phyloP scores from a whole-genome alignment of 2,113 vertebrate genomes.

The Thryonomys swinderianus region DNA sequence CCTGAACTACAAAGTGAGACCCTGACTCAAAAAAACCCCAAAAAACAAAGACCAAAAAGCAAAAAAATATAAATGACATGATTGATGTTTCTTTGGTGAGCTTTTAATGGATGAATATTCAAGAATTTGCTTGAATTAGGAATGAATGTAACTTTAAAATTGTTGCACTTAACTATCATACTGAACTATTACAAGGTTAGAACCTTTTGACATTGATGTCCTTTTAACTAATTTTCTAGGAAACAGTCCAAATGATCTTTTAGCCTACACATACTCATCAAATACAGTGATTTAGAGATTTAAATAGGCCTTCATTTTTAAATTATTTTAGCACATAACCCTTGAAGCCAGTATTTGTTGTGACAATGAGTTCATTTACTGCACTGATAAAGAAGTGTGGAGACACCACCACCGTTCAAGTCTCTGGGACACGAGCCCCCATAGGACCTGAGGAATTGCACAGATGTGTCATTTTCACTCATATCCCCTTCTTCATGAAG shows the following conservation, averaged over 20 bases:
- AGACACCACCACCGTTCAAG: conserved; percentile 46
- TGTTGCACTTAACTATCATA: not conserved
- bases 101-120: not conserved
- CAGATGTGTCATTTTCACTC: conserved; percentile 76
- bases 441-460: conserved; percentile 50
- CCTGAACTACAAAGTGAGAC: too few species aligned
- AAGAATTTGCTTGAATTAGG: conserved; percentile 24
- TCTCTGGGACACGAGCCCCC: conserved; percentile 63
- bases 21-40: too few species aligned
- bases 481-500: conserved; percentile 67
- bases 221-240: conserved; percentile 1
- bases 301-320: conserved; percentile 11
- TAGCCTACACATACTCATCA: not conserved
- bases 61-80: too few species aligned
- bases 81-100: not conserved
- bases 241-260: not conserved
- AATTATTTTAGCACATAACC: not conserved
- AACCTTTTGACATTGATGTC: not conserved
- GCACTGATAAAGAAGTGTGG: conserved; percentile 10
- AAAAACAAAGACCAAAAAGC: too few species aligned
- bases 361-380: conserved; percentile 16
- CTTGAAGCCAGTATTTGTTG: conserved; percentile 37
- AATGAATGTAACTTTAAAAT: not conserved
- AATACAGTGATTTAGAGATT: not conserved
- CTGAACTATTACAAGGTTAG: conserved; percentile 15